These are phyloP conservation scores for Pluvialis apricaria DNA, from an alignment of 2,113 vertebrate species.

Conservation along the genomic window DNA sequence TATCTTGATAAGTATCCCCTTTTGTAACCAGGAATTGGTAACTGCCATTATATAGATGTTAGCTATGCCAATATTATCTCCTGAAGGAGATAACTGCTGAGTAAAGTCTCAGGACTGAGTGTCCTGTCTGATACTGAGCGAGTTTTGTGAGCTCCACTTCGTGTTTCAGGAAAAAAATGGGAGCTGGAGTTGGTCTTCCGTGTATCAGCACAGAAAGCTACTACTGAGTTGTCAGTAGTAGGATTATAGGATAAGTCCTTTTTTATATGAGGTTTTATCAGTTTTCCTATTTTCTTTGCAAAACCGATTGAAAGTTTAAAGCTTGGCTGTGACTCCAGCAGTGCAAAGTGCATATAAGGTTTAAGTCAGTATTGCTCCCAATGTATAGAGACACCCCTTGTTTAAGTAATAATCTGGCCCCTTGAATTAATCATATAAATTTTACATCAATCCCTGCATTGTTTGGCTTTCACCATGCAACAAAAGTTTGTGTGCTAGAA, in stretches of 20 bases:
- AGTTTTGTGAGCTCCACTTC: background rate
- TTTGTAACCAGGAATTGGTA: background rate
- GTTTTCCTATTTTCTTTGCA: background rate
- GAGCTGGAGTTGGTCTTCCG: background rate
- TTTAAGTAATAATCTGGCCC: background rate
- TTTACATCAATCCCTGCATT: background rate
- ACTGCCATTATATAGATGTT: background rate
- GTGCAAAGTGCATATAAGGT: background rate
- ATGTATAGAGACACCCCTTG: background rate
- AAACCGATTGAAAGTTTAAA: background rate
- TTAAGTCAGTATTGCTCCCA: background rate
- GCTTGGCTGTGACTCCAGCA: background rate
- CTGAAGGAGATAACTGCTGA: background rate
- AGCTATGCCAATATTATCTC: background rate
- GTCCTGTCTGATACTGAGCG: background rate
- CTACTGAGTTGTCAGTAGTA: background rate
- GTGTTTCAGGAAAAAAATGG: background rate
- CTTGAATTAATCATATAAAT: background rate
- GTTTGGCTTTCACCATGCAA: background rate
- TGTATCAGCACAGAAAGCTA: background rate
- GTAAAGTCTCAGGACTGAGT: background rate
- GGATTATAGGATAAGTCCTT: background rate
- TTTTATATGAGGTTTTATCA: background rate
- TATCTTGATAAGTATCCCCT: background rate
- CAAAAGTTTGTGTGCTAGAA: background rate